Evolutionary conservation across 2,797 vertebrate species (phyloP).

Genomic region (Brotula barbata): DNA sequence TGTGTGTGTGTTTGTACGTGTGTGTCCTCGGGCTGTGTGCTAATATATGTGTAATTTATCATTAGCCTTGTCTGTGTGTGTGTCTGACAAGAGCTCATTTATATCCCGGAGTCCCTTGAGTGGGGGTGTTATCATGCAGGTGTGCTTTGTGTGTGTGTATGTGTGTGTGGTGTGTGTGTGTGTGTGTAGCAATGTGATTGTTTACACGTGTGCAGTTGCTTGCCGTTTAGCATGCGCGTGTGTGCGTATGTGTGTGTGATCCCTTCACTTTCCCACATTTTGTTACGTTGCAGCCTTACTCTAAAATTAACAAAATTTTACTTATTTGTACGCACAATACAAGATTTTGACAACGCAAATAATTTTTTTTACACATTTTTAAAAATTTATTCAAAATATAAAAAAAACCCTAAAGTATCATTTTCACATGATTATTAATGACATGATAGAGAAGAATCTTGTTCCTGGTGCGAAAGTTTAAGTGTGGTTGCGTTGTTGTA

Average conservation of each 20-base stretch:
- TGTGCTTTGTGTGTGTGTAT: slow-evolving; percentile 38
- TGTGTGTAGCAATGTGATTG: neutral
- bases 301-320: too few species aligned
- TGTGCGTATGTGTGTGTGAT: slow-evolving; percentile 1
- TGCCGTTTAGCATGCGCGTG: too few species aligned
- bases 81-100: slow-evolving; percentile 74
- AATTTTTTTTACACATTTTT: too few species aligned
- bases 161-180: slow-evolving; percentile 14
- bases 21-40: slow-evolving; percentile 74
- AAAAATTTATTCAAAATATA: too few species aligned
- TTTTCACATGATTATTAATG: too few species aligned
- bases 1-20: slow-evolving; percentile 29
- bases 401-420: too few species aligned
- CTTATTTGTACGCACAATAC: too few species aligned
- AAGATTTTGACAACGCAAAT: too few species aligned
- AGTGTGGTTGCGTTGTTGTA: too few species aligned
- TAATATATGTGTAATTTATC: slow-evolving; percentile 81
- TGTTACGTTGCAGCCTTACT: too few species aligned
- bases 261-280: neutral
- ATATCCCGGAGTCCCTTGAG: slow-evolving; percentile 50
- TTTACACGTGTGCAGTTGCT: neutral
- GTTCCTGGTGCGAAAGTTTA: too few species aligned
- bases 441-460: too few species aligned
- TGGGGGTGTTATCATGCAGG: slow-evolving; percentile 47
- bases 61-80: slow-evolving; percentile 77